A percentile compares a stretch with the other conserved stretches of the same genome.
Conservation (phyloP, 2,888 invertebrate genomes). For the Chrysomela aeneicollis region DNA sequence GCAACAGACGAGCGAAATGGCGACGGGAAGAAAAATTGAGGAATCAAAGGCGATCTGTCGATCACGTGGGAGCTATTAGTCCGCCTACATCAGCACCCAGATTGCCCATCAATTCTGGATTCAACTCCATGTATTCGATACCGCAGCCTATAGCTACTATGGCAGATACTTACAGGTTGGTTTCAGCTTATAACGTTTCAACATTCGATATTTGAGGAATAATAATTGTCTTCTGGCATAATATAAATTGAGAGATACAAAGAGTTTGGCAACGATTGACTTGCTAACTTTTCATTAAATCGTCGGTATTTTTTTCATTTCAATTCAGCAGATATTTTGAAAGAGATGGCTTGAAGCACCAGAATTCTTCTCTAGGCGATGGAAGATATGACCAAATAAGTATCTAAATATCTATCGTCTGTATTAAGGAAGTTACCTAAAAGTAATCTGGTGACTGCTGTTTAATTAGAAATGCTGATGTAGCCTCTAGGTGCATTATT, state of each 20-base stretch:
- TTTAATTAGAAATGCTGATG: too few relatives aligned
- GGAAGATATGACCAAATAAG: too few relatives aligned
- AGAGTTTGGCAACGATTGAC: too few relatives aligned
- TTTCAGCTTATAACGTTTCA: constrained; percentile 9
- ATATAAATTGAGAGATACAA: neutral
- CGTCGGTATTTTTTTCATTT: too few relatives aligned
- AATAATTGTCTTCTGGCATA: neutral
- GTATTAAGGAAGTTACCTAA: too few relatives aligned
- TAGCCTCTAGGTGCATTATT: too few relatives aligned
- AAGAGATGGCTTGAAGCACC: too few relatives aligned
- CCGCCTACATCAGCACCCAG: constrained; percentile 70
- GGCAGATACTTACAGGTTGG: constrained; percentile 86
- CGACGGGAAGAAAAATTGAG: constrained; percentile 97
- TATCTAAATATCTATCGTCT: too few relatives aligned
- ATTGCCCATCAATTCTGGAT: constrained; percentile 82
- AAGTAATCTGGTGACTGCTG: too few relatives aligned
- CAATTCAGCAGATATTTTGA: too few relatives aligned
- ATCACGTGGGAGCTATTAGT: constrained; percentile 64
- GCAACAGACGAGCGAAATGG: constrained; percentile 99
- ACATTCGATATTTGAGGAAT: neutral
- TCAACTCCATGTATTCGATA: constrained; percentile 95
- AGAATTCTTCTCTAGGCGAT: too few relatives aligned
- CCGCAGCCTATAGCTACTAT: constrained; percentile 94
- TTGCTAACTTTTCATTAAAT: too few relatives aligned
- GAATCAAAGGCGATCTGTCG: constrained; percentile 81